phyloP scores from a whole-genome alignment of 2,113 vertebrate species.

The Cryptomyrus ogoouensis region DNA sequence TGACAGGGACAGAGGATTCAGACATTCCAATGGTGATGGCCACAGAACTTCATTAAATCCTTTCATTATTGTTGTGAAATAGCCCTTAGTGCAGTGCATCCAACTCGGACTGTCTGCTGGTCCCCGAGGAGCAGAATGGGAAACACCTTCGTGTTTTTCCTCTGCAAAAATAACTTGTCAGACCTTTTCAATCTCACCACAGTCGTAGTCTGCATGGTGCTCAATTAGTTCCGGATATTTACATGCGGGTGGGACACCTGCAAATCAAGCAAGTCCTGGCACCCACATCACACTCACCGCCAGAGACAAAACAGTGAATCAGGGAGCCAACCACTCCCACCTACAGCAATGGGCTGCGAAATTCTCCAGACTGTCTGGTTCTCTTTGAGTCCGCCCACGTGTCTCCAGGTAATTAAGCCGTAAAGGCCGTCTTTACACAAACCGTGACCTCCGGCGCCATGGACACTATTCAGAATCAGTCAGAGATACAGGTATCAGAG shows the following conservation, averaged over 20 bases:
- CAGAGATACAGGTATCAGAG: not conserved
- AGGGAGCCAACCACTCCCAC: not conserved
- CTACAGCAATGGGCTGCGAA: not conserved
- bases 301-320: not conserved
- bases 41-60: not conserved
- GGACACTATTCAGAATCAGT: not conserved
- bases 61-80: not conserved
- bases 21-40: not conserved
- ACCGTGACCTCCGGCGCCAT: not conserved
- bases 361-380: conserved; percentile 6
- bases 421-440: not conserved
- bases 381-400: not conserved
- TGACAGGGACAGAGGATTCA: not conserved
- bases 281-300: not conserved
- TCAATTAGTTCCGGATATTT: not conserved
- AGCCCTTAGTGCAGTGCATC: not conserved
- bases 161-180: not conserved
- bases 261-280: not conserved
- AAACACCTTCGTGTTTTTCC: not conserved
- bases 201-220: not conserved
- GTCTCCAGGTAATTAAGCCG: not conserved
- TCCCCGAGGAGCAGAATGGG: not conserved
- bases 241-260: not conserved
- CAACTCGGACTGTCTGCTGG: not conserved
- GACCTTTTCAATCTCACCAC: not conserved